Evolutionary conservation across 2,113 vertebrate genomes (phyloP), one percentile per base, ranked within the genome.

Genomic region (Andinoacara biseriatus): DNA sequence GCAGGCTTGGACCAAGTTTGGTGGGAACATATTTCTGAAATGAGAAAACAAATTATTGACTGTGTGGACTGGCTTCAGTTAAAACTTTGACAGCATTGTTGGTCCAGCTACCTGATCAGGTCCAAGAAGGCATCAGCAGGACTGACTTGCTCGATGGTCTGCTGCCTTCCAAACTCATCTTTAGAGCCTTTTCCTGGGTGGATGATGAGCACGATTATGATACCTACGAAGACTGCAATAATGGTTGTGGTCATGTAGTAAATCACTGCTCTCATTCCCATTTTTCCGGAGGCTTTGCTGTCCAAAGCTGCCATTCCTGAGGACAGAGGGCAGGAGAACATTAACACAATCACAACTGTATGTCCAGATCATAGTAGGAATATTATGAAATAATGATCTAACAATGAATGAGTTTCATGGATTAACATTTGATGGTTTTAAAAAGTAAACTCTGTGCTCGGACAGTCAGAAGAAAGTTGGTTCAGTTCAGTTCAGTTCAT

Each of bases 221-320:
- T 99, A 58, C 98, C 98, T 22, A 97, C 96, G 88, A 99, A 95
- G 76, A 99, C 98, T 2, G 98, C 98, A 74, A 99, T 97, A 86
- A 99, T 95, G 11, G 98, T 99, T 0, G 98, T 99, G 65, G 97
- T 97, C 97, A 98, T 99, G 95, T 99, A 99, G 94, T 99, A 99
- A 77, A 98, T 94, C 40, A 99, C 97, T 0, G 98, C 98, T 93
- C 98, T 95, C 93, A 99, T 94, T 35, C 98, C 98, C 98, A 99
- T 99, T 95, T 97, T 99, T 22, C 98, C 98, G 38, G 98, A 99
- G 0, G 98, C 98, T 92, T 97, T 98, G 87, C 97, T 99, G 95
- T 99, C 98, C 94, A 99, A 92, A 60, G 98, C 97, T 83, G 98
- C 96, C 97, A 99, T 99, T 90, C 98, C 98, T 99, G 58, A 38